phyloP scores from a whole-genome alignment of 2,888 invertebrate species.

The Neocrepidodera transversa region DNA sequence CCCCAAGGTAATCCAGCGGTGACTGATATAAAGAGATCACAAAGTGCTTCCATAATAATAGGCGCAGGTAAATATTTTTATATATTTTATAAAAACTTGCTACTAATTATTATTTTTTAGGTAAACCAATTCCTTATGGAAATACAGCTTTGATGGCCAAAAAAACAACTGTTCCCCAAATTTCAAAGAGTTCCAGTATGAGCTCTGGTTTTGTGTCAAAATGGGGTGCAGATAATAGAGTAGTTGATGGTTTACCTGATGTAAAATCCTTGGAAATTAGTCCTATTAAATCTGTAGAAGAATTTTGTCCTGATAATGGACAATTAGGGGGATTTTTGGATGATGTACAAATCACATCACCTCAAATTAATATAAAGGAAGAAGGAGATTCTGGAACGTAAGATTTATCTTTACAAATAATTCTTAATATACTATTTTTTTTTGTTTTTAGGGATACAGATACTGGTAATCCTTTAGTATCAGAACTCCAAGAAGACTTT shows the following conservation, averaged over 20 bases:
- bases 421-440: slow-evolving; percentile 1
- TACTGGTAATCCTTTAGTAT: slow-evolving; percentile 79
- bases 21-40: slow-evolving; percentile 56
- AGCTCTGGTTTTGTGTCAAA: slow-evolving; percentile 54
- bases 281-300: slow-evolving; percentile 68
- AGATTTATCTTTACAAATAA: slow-evolving; percentile 26
- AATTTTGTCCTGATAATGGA: slow-evolving; percentile 79
- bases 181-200: slow-evolving; percentile 54
- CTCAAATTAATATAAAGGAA: slow-evolving; percentile 56
- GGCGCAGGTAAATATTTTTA: slow-evolving; percentile 51
- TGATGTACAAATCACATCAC: slow-evolving; percentile 62
- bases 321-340: slow-evolving; percentile 77
- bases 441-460: slow-evolving; percentile 68
- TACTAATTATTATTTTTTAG: not conserved
- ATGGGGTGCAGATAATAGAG: slow-evolving; percentile 54
- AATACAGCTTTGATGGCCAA: slow-evolving; percentile 38
- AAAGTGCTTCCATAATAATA: slow-evolving; percentile 59
- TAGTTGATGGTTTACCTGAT: slow-evolving; percentile 54
- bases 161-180: slow-evolving; percentile 30
- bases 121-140: slow-evolving; percentile 58
- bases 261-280: slow-evolving; percentile 51
- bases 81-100: too few species aligned
- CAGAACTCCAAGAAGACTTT: slow-evolving; percentile 84
- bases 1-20: slow-evolving; percentile 29
- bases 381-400: slow-evolving; percentile 66